Percentiles rank a stretch among this genome's conserved stretches.
Conservation (phyloP, 2,888 invertebrate genomes). For the Rhamnusium bicolor region DNA sequence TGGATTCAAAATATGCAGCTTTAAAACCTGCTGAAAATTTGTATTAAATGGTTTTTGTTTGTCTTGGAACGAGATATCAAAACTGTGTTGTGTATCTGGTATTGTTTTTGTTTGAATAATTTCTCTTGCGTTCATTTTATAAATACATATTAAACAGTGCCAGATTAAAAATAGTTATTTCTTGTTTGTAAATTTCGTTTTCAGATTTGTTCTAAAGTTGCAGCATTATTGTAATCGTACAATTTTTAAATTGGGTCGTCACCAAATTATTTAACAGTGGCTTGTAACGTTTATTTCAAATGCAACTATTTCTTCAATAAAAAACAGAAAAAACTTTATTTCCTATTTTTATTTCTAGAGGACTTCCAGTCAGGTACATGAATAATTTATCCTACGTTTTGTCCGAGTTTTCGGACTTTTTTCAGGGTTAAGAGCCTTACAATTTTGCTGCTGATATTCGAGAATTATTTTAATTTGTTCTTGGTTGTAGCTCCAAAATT, state of each 20-base stretch:
- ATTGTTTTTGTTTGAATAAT: constrained; percentile 4
- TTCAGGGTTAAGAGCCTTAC: too few relatives aligned
- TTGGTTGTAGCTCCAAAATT: too few relatives aligned
- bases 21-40: constrained; percentile 39
- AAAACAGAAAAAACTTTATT: too few relatives aligned
- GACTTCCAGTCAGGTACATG: too few relatives aligned
- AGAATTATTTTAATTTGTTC: too few relatives aligned
- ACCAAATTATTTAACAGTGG: neutral
- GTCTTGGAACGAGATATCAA: constrained; percentile 28
- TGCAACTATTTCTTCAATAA: too few relatives aligned
- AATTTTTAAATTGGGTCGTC: neutral
- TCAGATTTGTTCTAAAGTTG: neutral
- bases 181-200: neutral
- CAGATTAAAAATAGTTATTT: neutral
- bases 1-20: constrained; percentile 45
- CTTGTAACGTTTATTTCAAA: too few relatives aligned
- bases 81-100: constrained; percentile 13
- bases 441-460: too few relatives aligned
- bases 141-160: constrained; percentile 4
- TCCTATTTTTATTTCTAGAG: too few relatives aligned
- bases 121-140: neutral
- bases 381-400: too few relatives aligned
- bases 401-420: too few relatives aligned
- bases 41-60: constrained; percentile 42
- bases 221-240: neutral